phyloP scores from a whole-genome alignment of 1,140 invertebrate genomes.

The Leptestheria dahalacensis region DNA sequence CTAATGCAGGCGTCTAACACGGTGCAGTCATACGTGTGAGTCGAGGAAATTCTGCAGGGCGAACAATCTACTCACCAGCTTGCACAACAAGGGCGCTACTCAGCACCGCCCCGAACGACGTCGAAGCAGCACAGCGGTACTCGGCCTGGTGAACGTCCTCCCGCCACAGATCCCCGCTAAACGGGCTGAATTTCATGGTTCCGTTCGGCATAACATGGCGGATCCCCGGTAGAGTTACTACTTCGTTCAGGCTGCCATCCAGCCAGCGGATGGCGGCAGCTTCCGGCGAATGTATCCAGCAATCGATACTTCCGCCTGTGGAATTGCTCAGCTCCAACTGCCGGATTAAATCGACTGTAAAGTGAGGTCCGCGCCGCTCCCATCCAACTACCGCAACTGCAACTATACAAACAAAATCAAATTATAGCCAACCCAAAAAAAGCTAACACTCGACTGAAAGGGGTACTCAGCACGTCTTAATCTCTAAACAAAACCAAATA shows the following conservation, averaged over 20 bases:
- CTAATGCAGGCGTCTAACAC: too few relatives aligned
- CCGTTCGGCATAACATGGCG: not conserved
- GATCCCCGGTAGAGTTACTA: not conserved
- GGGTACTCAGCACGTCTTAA: too few relatives aligned
- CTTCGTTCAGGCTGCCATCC: not conserved
- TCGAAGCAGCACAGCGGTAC: not conserved
- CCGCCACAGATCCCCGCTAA: not conserved
- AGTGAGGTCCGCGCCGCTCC: not conserved
- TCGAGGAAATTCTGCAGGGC: too few relatives aligned
- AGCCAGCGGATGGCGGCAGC: not conserved
- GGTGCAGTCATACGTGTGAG: not conserved
- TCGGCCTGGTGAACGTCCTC: constrained; percentile 1
- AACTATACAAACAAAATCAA: not conserved
- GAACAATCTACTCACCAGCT: not conserved
- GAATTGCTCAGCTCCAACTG: not conserved
- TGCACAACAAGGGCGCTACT: not conserved
- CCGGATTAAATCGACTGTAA: not conserved
- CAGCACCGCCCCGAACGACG: not conserved
- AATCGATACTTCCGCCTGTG: not conserved
- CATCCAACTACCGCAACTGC: not conserved
- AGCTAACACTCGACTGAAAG: too few relatives aligned
- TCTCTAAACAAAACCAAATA: too few relatives aligned
- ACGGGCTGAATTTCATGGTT: not conserved
- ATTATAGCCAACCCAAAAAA: not conserved
- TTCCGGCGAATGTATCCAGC: not conserved